Base-by-base conservation (phyloP, 2,113 vertebrate genomes). In the Platysternon megacephalum region DNA sequence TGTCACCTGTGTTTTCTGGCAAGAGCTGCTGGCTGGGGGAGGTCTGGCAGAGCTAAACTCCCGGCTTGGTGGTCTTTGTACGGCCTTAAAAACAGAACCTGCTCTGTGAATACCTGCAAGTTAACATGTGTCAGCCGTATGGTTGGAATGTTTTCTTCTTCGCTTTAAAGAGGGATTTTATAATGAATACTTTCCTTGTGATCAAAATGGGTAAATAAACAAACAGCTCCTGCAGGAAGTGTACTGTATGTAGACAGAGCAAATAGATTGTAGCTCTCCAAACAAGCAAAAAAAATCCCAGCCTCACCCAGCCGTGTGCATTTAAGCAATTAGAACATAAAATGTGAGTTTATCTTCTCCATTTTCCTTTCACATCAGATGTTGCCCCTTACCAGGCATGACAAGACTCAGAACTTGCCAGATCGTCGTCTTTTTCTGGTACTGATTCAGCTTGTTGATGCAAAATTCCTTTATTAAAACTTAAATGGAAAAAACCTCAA, bases 1-100 rank as follows among this genome's bases (percentile, higher is more conserved):
- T 98, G 97, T 98, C 97, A 98, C 97, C 97, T 98, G 97, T 97
- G 97, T 98, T 98, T 98, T 97, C 97, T 98, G 97, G 97, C 97
- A 98, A 95, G 91, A 84, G 74, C 95, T 96, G 93, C 96, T 95
- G 94, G 97, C 97, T 98, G 97, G 97, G 97, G 97, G 97, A 98
- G 97, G 97, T 98, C 97, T 98, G 97, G 97, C 97, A 97, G 92
- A 97, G 93, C 95, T 93, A 94, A 97, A 95, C 96, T 90, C 95
- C 97, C 96, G 93, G 96, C 97, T 97, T 97, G 97, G 96, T 98
- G 97, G 96, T 97, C 97, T 97, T 97, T 97, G 95, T 97, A 93
- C 87, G 90, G 92, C 97, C 93, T 97, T 97, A 95, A 98, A 88
- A 98, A 98, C 96, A 97, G 97, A 97, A 97, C 96, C 97, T 97